Conservation (phyloP, 2,888 invertebrate species). For the Anthoptus insignis region DNA sequence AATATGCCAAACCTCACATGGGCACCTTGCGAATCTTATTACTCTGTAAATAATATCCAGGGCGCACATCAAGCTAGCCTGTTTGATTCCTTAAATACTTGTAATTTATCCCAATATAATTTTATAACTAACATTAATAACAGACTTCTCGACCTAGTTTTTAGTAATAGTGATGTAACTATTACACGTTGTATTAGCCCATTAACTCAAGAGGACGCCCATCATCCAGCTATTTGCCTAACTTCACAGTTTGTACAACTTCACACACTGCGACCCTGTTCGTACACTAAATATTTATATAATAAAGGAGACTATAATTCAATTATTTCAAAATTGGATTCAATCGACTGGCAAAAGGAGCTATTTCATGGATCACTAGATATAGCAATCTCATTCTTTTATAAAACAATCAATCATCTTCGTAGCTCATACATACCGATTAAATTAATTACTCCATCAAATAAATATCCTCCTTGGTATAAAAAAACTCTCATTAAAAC, state of each 20-base stretch:
- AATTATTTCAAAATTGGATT: neutral
- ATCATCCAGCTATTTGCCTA: conserved; percentile 20
- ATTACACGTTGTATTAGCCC: neutral
- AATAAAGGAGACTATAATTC: neutral
- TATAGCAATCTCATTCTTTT: conserved; percentile 9
- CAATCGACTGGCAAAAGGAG: conserved; percentile 17
- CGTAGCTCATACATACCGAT: conserved; percentile 13
- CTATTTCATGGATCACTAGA: neutral
- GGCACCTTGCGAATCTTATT: neutral
- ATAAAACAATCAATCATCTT: conserved; percentile 8
- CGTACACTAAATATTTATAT: conserved; percentile 20
- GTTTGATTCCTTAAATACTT: conserved; percentile 12
- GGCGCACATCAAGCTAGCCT: neutral
- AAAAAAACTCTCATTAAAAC: conserved; percentile 22
- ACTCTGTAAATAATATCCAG: neutral
- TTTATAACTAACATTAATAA: neutral
- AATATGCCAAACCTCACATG: conserved; percentile 14
- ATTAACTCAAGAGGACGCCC: conserved; percentile 1
- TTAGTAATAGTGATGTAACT: conserved; percentile 10
- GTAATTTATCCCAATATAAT: conserved; percentile 18
- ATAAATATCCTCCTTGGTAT: conserved; percentile 26
- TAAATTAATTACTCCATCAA: neutral
- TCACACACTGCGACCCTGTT: neutral
- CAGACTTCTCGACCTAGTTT: conserved; percentile 14
- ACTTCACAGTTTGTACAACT: conserved; percentile 3